phyloP scores from a whole-genome alignment of 2,113 vertebrate genomes.

The Tenebrosternarchus preto region DNA sequence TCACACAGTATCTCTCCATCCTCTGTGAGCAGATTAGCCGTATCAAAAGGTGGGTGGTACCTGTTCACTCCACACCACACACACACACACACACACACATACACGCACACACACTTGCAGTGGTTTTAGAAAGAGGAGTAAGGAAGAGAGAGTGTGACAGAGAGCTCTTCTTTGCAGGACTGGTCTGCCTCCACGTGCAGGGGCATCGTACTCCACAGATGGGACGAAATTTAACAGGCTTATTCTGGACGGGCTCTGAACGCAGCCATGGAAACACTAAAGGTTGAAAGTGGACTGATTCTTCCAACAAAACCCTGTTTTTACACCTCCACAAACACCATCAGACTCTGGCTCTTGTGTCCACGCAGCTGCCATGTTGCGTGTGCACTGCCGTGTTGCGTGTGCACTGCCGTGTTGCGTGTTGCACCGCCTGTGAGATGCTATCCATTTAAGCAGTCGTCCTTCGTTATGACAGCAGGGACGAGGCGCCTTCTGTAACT shows the following conservation, averaged over 20 bases:
- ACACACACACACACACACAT: background rate
- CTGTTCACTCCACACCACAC: background rate
- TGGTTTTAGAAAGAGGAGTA: background rate
- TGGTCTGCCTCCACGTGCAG: conserved; percentile 17
- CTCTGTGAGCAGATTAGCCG: conserved; percentile 84
- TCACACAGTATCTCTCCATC: conserved; percentile 93
- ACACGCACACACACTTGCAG: background rate
- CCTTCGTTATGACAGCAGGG: conserved; percentile 20
- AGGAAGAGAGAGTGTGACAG: background rate
- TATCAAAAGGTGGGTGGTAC: conserved; percentile 81
- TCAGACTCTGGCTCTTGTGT: background rate
- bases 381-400: too few relatives aligned
- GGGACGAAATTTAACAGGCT: conserved; percentile 30
- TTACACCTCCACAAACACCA: background rate
- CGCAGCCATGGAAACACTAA: background rate
- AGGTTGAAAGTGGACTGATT: conserved; percentile 7
- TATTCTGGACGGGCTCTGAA: conserved; percentile 41
- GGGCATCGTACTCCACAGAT: background rate
- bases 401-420: too few relatives aligned
- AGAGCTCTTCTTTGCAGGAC: conserved; percentile 46
- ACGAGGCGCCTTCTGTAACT: background rate
- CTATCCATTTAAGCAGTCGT: background rate
- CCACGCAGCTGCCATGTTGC: too few relatives aligned
- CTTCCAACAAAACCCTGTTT: background rate
- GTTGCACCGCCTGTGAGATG: conserved; percentile 14